Evolutionary conservation across 2,888 invertebrate species (phyloP).

Genomic region (Drosophila meridiana): DNA sequence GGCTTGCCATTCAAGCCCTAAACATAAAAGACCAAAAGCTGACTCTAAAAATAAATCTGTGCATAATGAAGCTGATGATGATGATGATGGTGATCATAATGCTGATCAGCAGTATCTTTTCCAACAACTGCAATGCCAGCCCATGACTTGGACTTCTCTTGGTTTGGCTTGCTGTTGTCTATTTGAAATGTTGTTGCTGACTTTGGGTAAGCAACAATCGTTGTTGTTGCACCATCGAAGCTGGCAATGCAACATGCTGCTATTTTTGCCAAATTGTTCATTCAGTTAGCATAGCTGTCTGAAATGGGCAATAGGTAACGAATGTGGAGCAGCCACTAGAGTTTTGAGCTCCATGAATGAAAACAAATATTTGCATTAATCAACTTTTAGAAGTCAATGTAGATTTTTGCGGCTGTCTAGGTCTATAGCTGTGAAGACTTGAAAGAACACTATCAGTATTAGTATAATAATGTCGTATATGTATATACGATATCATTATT

Average conservation of each 20-base stretch:
- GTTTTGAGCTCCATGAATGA: background rate
- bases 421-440: background rate
- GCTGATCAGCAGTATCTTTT: slow-evolving; percentile 15
- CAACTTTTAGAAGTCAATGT: background rate
- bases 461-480: too few relatives aligned
- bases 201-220: slow-evolving; percentile 38
- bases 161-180: slow-evolving; percentile 34
- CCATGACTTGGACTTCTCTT: slow-evolving; percentile 46
- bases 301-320: slow-evolving; percentile 10
- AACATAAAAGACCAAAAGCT: slow-evolving; percentile 11
- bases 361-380: slow-evolving; percentile 6
- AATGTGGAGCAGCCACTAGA: slow-evolving; percentile 15
- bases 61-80: slow-evolving; percentile 17
- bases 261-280: slow-evolving; percentile 22
- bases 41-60: slow-evolving; percentile 1
- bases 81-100: slow-evolving; percentile 11
- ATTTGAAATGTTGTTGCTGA: slow-evolving; percentile 41
- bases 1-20: slow-evolving; percentile 26
- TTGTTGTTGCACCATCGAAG: slow-evolving; percentile 10
- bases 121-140: slow-evolving; percentile 27
- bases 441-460: background rate
- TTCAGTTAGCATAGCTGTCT: slow-evolving; percentile 13
- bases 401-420: background rate
- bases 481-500: too few relatives aligned
- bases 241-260: slow-evolving; percentile 44